These are phyloP conservation scores for Zaprionus lineosus DNA, from an alignment of 2,888 invertebrate genomes.

Conservation along the genomic window DNA sequence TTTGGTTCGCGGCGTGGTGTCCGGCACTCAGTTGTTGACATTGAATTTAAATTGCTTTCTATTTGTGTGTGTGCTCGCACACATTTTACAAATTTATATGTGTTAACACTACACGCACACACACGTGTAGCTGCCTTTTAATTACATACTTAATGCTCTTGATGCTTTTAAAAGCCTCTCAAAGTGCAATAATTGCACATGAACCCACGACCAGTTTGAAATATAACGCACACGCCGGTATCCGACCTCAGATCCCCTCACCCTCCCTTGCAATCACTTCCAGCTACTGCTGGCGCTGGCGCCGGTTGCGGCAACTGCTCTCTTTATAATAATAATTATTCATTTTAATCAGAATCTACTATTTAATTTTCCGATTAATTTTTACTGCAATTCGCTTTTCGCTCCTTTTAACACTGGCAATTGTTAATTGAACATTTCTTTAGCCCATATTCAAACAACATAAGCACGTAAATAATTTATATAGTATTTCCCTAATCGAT, in stretches of 20 bases:
- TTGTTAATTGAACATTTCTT: constrained; percentile 20
- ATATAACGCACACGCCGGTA: neutral
- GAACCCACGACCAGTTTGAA: constrained; percentile 55
- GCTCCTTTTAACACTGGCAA: no score
- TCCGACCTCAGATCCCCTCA: neutral
- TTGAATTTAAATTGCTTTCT: constrained; percentile 47
- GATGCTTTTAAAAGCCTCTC: constrained; percentile 49
- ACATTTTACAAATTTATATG: constrained; percentile 7
- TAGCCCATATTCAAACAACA: constrained; percentile 8
- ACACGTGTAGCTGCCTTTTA: constrained; percentile 28
- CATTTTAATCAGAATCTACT: constrained; percentile 32
- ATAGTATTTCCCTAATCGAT: constrained; percentile 33
- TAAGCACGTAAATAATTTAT: neutral
- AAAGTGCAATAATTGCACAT: constrained; percentile 72
- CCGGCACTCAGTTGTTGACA: constrained; percentile 44
- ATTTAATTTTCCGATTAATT: constrained; percentile 32
- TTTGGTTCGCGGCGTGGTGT: constrained; percentile 35
- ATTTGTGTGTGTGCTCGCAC: constrained; percentile 12
- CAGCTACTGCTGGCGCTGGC: constrained; percentile 5
- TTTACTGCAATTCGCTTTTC: no score
- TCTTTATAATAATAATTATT: constrained; percentile 25
- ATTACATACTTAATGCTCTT: constrained; percentile 50
- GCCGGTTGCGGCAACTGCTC: constrained; percentile 15
- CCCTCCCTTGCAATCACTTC: neutral
- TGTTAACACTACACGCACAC: constrained; percentile 2